These are phyloP conservation scores for Ichneumoninae sp. DNA, from an alignment of 2,888 invertebrate genomes.

Conservation along the genomic window DNA sequence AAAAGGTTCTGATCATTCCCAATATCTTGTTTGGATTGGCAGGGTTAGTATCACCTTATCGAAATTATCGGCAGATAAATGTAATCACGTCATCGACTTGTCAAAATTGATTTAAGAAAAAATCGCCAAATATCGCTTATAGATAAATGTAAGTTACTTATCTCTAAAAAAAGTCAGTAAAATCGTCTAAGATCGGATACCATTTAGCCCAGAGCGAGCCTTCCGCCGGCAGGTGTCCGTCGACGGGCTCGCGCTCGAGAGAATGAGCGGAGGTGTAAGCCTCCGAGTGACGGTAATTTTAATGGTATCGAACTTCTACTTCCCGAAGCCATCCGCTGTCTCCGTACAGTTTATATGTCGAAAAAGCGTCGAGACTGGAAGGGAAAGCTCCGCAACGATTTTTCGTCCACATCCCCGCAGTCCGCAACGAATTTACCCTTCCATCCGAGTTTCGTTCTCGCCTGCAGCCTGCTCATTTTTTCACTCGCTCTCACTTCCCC, in stretches of 20 bases:
- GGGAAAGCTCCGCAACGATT: conserved; percentile 25
- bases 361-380: conserved; percentile 25
- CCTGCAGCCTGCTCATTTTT: background rate
- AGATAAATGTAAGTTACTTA: too few species aligned
- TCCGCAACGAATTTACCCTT: conserved; percentile 47
- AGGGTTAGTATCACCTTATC: background rate
- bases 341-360: conserved; percentile 55
- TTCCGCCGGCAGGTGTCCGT: background rate
- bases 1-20: background rate
- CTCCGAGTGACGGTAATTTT: conserved; percentile 74
- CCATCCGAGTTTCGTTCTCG: conserved; percentile 43
- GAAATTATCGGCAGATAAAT: background rate
- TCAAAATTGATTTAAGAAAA: background rate
- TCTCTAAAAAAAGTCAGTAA: too few species aligned
- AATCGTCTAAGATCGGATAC: too few species aligned
- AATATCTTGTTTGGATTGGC: background rate
- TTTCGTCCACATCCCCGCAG: conserved; percentile 9
- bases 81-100: background rate
- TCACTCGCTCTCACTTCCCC: background rate
- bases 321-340: conserved; percentile 69
- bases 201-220: background rate
- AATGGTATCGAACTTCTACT: conserved; percentile 68
- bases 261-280: conserved; percentile 29
- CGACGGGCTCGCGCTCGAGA: background rate
- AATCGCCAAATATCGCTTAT: background rate